These are phyloP conservation scores for Nestor notabilis DNA, from an alignment of 2,113 vertebrate genomes.

Conservation along the genomic window DNA sequence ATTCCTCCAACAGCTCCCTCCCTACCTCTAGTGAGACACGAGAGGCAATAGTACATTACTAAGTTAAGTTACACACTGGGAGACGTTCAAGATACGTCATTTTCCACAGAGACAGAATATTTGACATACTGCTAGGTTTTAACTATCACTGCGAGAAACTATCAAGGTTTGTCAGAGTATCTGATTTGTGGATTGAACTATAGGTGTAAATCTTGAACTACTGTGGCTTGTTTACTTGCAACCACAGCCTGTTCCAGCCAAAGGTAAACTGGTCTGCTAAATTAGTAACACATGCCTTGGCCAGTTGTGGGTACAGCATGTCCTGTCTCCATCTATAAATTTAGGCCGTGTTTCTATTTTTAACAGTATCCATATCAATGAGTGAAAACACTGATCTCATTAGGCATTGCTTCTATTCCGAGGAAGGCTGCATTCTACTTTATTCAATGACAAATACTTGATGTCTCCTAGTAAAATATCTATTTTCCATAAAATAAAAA, in stretches of 20 bases:
- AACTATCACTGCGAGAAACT: background rate
- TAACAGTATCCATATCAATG: background rate
- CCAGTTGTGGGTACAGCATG: background rate
- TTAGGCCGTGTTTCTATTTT: background rate
- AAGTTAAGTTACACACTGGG: background rate
- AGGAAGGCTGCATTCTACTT: background rate
- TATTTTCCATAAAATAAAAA: background rate
- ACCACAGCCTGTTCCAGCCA: background rate
- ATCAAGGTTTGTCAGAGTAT: background rate
- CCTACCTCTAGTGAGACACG: background rate
- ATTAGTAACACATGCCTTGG: background rate
- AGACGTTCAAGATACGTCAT: fast-evolving
- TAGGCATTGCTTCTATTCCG: background rate
- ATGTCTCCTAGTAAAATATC: background rate
- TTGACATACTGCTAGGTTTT: background rate
- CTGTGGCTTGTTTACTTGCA: background rate
- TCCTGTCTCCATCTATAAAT: background rate
- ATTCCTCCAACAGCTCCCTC: background rate
- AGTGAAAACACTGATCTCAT: background rate
- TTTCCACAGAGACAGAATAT: background rate
- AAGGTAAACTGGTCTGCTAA: background rate
- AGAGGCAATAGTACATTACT: background rate
- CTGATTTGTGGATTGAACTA: background rate
- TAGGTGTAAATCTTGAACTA: background rate
- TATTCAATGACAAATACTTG: background rate